phyloP scores from a whole-genome alignment of 2,888 invertebrate genomes.

The Drosophila vallismaia region DNA sequence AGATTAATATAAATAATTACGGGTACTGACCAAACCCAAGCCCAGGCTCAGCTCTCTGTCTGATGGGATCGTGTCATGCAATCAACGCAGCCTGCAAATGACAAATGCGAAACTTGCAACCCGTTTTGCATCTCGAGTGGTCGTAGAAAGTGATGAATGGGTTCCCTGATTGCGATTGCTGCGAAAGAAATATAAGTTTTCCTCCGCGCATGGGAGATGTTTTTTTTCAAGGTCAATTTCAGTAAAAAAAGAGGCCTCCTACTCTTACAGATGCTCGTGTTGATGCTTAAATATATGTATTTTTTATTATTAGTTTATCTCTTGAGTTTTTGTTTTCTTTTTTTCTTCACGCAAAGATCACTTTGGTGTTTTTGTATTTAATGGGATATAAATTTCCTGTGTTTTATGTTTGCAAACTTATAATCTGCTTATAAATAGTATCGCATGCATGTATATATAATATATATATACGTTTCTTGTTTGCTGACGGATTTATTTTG shows the following conservation, averaged over 20 bases:
- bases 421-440: conserved; percentile 30
- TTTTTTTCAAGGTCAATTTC: conserved; percentile 61
- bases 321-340: conserved; percentile 15
- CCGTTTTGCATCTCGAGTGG: conserved; percentile 17
- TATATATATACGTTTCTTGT: conserved; percentile 9
- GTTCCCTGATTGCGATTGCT: conserved; percentile 39
- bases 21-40: conserved; percentile 12
- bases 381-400: conserved; percentile 58
- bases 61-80: conserved; percentile 76
- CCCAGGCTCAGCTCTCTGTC: conserved; percentile 35
- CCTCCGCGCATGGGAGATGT: background rate
- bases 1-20: conserved; percentile 78
- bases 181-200: background rate
- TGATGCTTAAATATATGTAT: conserved; percentile 25
- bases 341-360: conserved; percentile 23
- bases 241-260: conserved; percentile 26
- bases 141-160: conserved; percentile 53
- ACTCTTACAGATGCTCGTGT: conserved; percentile 40
- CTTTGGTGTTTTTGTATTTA: conserved; percentile 33
- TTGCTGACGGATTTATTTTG: conserved; percentile 3
- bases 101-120: conserved; percentile 52
- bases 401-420: conserved; percentile 40
- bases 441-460: conserved; percentile 4
- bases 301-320: conserved; percentile 22
- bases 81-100: conserved; percentile 57